Conservation (phyloP, 1,140 invertebrate genomes). For the Telenomus remus region DNA sequence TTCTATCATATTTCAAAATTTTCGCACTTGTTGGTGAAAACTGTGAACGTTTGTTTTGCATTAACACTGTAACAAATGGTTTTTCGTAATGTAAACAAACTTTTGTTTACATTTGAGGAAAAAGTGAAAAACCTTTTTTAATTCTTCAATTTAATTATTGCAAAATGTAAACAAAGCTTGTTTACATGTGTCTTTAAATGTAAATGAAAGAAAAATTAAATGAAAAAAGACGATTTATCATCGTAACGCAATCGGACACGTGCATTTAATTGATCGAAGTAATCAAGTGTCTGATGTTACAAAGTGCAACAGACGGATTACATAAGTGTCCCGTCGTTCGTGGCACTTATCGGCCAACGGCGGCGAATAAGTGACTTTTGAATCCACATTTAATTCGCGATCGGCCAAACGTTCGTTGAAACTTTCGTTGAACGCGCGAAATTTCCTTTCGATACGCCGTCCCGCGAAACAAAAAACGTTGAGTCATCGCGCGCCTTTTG, state of each 20-base stretch:
- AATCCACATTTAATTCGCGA: neutral
- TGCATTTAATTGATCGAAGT: neutral
- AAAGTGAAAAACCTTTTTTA: too few relatives aligned
- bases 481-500: neutral
- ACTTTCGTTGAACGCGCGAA: neutral
- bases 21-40: too few relatives aligned
- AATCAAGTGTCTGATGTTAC: constrained; percentile 4
- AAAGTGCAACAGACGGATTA: constrained; percentile 3
- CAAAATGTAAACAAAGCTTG: too few relatives aligned
- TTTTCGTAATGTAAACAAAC: too few relatives aligned
- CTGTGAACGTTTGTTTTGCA: too few relatives aligned
- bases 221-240: neutral
- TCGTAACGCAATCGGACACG: neutral
- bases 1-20: too few relatives aligned
- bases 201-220: neutral
- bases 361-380: neutral
- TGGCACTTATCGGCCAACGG: neutral
- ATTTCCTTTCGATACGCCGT: neutral
- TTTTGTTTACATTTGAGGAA: neutral
- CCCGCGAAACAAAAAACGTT: neutral
- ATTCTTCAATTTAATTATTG: too few relatives aligned
- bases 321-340: neutral
- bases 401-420: neutral
- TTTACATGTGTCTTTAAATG: too few relatives aligned
- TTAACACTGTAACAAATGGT: too few relatives aligned